Evolutionary conservation across 2,888 invertebrate genomes (phyloP).

Genomic region (Eupithecia subfuscata): DNA sequence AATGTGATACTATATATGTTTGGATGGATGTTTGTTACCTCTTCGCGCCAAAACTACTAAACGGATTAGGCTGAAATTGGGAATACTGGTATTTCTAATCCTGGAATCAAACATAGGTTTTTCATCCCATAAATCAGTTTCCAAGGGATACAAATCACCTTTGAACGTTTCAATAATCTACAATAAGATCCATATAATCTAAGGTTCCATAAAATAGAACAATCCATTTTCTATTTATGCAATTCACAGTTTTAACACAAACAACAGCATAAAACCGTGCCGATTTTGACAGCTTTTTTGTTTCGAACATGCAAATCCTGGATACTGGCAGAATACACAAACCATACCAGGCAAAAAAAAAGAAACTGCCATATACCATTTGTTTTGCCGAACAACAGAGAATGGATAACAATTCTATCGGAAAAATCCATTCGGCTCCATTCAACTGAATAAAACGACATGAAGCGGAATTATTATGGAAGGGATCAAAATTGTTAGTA

Average conservation of each 20-base stretch:
- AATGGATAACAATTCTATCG: constrained; percentile 74
- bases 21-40: too few relatives aligned
- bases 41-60: too few relatives aligned
- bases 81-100: too few relatives aligned
- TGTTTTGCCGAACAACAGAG: constrained; percentile 32
- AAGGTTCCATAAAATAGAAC: constrained; percentile 30
- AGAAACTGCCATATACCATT: constrained; percentile 19
- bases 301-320: constrained; percentile 18
- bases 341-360: constrained; percentile 20
- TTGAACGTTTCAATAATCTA: too few relatives aligned
- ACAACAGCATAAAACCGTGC: background rate
- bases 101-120: too few relatives aligned
- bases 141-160: too few relatives aligned
- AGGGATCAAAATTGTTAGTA: constrained; percentile 55
- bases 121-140: too few relatives aligned
- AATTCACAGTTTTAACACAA: background rate
- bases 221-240: constrained; percentile 50
- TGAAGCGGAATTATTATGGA: constrained; percentile 75
- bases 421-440: constrained; percentile 75
- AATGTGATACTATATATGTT: too few relatives aligned
- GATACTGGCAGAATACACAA: constrained; percentile 29
- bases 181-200: too few relatives aligned
- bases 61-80: too few relatives aligned
- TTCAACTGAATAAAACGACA: constrained; percentile 77
- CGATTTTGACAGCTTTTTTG: constrained; percentile 14